Base-by-base conservation (phyloP, 2,113 vertebrate genomes). In the Saguinus midas region DNA sequence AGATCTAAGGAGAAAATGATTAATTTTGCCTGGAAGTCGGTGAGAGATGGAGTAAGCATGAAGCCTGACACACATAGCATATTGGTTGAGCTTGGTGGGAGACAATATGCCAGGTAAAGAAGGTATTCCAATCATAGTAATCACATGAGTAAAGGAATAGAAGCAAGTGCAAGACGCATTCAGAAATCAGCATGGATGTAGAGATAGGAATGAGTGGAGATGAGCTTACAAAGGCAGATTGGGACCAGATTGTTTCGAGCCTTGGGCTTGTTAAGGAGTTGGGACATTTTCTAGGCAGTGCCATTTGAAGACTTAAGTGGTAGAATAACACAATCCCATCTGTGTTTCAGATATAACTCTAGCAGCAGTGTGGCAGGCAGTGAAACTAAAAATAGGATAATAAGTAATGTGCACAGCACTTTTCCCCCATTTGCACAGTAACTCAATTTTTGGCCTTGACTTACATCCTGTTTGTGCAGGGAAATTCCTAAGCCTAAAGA, bases 391-490 rank as follows among this genome's bases (percentile, higher is more conserved):
- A 91, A 93, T 83, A 97, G 52, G 64, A 64, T 82, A 82, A 20
- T 45, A 86, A 94, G 75, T 61, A 83, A 83, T 70, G 50, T 76
- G 82, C 16, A 94, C 76, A 40, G n/a, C 27, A 23, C 87, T 91
- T 96, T 66, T 14, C 90, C 82, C 79, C 96, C 82, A 43, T 79
- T 96, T 96, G 72, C 91, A 97, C 93, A 91, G 81, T 96, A 88
- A 83, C 96, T 91, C 57, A 91, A 55, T 79, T 97, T 94, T 96
- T 64, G 88, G 94, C 91, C 82, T 95, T 73, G 68, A 91, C 96
- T 83, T 61, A 78, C 35, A 96, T 96, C 88, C 21, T 91, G 78
- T 95, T 95, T 87, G 76, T 90, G 87, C 8, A 55, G 85, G 83
- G 93, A 97, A 93, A 95, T 73, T 32, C 58, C 37, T 70, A 40